phyloP scores from a whole-genome alignment of 2,113 vertebrate genomes.

The Crypturellus undulatus region DNA sequence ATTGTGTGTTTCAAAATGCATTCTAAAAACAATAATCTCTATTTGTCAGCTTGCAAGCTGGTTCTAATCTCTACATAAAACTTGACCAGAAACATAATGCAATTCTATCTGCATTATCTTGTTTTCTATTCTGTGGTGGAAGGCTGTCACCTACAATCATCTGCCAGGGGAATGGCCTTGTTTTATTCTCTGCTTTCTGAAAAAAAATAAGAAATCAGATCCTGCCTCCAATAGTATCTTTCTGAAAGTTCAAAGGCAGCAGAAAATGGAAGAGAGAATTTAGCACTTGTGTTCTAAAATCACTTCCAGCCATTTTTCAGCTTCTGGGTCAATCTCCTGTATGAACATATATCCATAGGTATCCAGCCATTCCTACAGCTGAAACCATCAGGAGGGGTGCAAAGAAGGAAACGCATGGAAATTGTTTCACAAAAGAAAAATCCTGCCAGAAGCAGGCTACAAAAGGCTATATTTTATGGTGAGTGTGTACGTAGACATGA shows the following conservation, averaged over 20 bases:
- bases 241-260: background rate
- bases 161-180: accelerated
- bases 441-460: background rate
- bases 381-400: background rate
- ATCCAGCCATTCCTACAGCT: background rate
- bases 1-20: background rate
- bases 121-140: background rate
- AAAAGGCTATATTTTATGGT: conserved; percentile 20
- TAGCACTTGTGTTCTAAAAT: background rate
- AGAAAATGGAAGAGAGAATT: background rate
- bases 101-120: background rate
- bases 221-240: background rate
- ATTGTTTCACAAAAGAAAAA: conserved; percentile 28
- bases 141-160: background rate
- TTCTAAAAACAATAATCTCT: background rate
- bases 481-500: conserved; percentile 11
- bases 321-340: background rate
- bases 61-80: background rate
- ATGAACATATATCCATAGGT: background rate
- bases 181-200: background rate
- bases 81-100: background rate
- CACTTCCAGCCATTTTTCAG: background rate
- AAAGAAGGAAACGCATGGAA: background rate
- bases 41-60: background rate
- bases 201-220: background rate